Evolutionary conservation across 2,888 invertebrate genomes (phyloP).

Genomic region (Ephialtes manifestator): DNA sequence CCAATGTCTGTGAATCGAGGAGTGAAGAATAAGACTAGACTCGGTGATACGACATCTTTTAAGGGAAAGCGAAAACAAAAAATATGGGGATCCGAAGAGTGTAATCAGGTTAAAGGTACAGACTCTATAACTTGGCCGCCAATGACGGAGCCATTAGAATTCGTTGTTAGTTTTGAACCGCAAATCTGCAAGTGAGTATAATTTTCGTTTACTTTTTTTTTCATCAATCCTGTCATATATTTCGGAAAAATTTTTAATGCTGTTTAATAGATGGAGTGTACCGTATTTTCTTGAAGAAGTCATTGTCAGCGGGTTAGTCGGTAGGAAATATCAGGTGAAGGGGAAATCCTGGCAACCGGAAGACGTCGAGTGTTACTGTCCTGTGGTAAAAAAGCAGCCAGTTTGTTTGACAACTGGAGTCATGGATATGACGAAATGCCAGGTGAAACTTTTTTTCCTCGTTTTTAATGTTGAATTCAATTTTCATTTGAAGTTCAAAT

Average conservation of each 20-base stretch:
- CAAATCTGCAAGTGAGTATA: slow-evolving; percentile 87
- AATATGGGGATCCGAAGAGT: slow-evolving; percentile 86
- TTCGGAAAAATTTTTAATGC: neutral
- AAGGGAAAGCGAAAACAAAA: slow-evolving; percentile 82
- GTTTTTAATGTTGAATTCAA: too few relatives aligned
- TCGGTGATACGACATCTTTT: slow-evolving; percentile 87
- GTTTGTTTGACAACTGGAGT: slow-evolving; percentile 88
- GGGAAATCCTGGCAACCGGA: slow-evolving; percentile 86
- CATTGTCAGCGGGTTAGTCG: slow-evolving; percentile 85
- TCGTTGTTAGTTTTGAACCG: slow-evolving; percentile 87
- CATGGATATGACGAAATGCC: slow-evolving; percentile 85
- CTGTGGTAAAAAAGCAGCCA: slow-evolving; percentile 86
- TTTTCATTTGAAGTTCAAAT: too few relatives aligned
- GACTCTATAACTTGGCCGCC: slow-evolving; percentile 88
- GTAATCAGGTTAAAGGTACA: slow-evolving; percentile 87
- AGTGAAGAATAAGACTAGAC: slow-evolving; percentile 85
- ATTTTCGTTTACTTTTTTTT: slow-evolving; percentile 11
- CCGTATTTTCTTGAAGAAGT: slow-evolving; percentile 84
- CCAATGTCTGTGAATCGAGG: slow-evolving; percentile 88
- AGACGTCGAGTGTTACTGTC: slow-evolving; percentile 87
- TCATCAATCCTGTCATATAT: neutral
- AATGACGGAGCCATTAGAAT: slow-evolving; percentile 84
- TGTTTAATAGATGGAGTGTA: slow-evolving; percentile 30
- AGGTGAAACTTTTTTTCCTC: slow-evolving; percentile 65
- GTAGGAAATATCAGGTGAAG: slow-evolving; percentile 87